Base-by-base conservation (phyloP, 2,797 vertebrate genomes). In the Acrossocheilus fasciatus region DNA sequence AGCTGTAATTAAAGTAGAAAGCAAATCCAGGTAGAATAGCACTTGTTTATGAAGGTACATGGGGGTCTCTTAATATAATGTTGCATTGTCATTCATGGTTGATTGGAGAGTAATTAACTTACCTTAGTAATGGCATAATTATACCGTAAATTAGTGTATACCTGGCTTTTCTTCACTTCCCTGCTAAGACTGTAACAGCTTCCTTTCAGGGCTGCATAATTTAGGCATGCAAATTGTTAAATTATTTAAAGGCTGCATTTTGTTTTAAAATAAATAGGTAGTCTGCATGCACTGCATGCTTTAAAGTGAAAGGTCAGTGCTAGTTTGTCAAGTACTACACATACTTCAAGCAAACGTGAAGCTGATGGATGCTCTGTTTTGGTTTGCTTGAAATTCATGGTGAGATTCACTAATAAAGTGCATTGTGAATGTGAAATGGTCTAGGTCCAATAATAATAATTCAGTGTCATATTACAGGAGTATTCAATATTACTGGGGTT, bases 1-100 rank as follows among this genome's bases (percentile, higher is more conserved):
- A 81, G 64, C 79, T 86, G 85, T 89, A 84, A 89, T 87, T 89
- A 86, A 82, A 52, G 64, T 59, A 36, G n/a, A 50, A 41, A 45
- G 54, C 11, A 39, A 85, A 74, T 87, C 83, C 57, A 54, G 47
- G 41, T 86, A 78, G 73, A 47, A 68, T 57, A 52, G 45, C 78
- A 39, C 73, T 75, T 73, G 79, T 82, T 82, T 26, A 83, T 85
- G 82, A 83, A 76, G 52, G 83, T 45, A 73, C 54, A 45, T 15
- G 41, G 50, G n/a, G 82, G 64, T 82, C 73, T 86, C 15, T 68
- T 86, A 87, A 87, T 83, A 50, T 79, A 81, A 26, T 81, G 52
- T 73, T 73, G 36, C 80, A 75, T 69, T 73, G 59, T 59, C 64
- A 75, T 85, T 86, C 64, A 84, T 77, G 69, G 41, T 81, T 90